These are phyloP conservation scores for Sipha flava DNA, from an alignment of 1,140 invertebrate species.

Conservation along the genomic window DNA sequence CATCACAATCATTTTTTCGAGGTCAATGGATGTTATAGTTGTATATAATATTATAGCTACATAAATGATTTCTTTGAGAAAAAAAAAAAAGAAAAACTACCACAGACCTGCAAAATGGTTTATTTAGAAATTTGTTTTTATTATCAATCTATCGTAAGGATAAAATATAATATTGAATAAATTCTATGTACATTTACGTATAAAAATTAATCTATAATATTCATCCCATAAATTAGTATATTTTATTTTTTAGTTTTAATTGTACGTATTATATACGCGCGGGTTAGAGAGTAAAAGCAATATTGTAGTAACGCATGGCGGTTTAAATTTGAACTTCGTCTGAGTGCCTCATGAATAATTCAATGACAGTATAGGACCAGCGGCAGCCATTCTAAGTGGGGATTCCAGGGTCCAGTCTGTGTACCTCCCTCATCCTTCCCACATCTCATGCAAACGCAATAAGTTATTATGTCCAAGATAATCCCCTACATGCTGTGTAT, in stretches of 20 bases:
- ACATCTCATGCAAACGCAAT: conserved; percentile 31
- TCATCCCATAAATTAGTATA: not conserved
- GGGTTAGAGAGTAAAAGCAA: conserved; percentile 20
- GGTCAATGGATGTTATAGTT: conserved; percentile 14
- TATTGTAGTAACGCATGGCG: conserved; percentile 21
- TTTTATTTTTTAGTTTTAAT: not conserved
- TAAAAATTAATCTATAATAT: not conserved
- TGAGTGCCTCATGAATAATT: conserved; percentile 31
- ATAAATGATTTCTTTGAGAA: not conserved
- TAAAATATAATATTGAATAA: not conserved
- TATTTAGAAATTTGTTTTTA: not conserved
- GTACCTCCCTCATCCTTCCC: conserved; percentile 17
- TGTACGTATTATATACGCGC: not conserved
- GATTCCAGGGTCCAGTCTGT: conserved; percentile 31
- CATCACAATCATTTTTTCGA: conserved; percentile 20
- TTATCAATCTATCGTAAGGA: not conserved
- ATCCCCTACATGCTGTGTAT: conserved; percentile 14
- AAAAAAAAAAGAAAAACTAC: not conserved
- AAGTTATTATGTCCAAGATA: conserved; percentile 31
- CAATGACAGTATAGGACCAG: conserved; percentile 25
- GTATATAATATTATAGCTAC: not conserved
- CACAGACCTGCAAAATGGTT: not conserved
- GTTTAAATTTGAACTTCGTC: conserved; percentile 30
- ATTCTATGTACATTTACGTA: not conserved
- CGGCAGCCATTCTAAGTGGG: conserved; percentile 22